Percentiles rank a stretch among this genome's conserved stretches.
Evolutionary conservation across 2,797 vertebrate species (phyloP).

Genomic region (Lycodopsis pacificus): DNA sequence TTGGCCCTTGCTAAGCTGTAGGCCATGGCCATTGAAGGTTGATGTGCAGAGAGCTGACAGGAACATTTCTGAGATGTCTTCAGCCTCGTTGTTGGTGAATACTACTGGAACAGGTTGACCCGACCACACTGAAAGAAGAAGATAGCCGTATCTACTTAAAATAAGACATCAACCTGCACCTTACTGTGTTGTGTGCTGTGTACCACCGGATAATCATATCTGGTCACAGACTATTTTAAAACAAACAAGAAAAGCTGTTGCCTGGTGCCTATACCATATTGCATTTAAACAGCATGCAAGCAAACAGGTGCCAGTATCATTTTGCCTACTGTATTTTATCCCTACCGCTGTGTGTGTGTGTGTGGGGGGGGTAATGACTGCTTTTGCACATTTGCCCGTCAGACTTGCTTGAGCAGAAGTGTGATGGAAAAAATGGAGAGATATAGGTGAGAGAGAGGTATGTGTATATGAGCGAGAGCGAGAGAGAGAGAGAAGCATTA

Average conservation of each 20-base stretch:
- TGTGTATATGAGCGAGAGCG: neutral
- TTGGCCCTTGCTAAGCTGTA: neutral
- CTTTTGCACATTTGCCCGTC: slow-evolving; percentile 22
- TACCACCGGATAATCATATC: neutral
- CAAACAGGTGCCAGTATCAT: slow-evolving; percentile 33
- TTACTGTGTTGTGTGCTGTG: slow-evolving; percentile 11
- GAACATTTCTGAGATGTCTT: slow-evolving; percentile 40
- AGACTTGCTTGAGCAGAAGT: slow-evolving; percentile 2
- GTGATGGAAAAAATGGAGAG: slow-evolving; percentile 10
- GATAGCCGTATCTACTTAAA: slow-evolving; percentile 38
- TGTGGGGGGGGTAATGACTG: slow-evolving; percentile 18
- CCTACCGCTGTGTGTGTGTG: slow-evolving; percentile 5
- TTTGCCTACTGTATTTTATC: slow-evolving; percentile 33
- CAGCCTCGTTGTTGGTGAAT: slow-evolving; percentile 46
- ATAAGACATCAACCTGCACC: slow-evolving; percentile 45
- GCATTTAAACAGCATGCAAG: slow-evolving; percentile 61
- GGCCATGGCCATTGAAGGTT: slow-evolving; percentile 5
- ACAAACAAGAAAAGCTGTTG: slow-evolving; percentile 73
- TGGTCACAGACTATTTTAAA: neutral
- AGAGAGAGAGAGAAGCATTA: slow-evolving; percentile 28
- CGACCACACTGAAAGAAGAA: slow-evolving; percentile 16
- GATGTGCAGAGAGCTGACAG: slow-evolving; percentile 54
- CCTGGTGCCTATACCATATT: slow-evolving; percentile 77
- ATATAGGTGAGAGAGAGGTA: neutral
- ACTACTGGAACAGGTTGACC: slow-evolving; percentile 47